phyloP scores from a whole-genome alignment of 2,113 vertebrate species.

The Piprites chloris region DNA sequence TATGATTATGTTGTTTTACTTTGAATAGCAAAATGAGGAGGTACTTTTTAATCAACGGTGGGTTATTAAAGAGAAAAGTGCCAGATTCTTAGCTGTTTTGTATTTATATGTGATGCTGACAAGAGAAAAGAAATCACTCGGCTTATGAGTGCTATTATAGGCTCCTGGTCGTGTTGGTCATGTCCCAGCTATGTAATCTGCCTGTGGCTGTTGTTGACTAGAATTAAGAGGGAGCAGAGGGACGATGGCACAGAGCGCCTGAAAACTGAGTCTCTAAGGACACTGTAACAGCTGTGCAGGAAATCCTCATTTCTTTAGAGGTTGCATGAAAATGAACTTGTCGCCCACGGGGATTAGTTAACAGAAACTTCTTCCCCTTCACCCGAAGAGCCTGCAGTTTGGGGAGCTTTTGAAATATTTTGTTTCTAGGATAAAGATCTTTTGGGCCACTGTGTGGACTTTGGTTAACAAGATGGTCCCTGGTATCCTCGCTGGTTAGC shows the following conservation, averaged over 20 bases:
- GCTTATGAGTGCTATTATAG: background rate
- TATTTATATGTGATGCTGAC: background rate
- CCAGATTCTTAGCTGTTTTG: background rate
- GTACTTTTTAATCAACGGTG: background rate
- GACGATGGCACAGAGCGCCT: background rate
- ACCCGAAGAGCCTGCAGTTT: background rate
- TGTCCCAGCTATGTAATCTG: background rate
- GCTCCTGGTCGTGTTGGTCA: background rate
- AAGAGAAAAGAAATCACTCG: background rate
- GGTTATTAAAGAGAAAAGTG: background rate
- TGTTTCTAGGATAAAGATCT: background rate
- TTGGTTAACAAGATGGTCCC: background rate
- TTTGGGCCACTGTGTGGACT: background rate
- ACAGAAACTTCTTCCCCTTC: background rate
- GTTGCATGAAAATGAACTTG: background rate
- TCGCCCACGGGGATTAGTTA: background rate
- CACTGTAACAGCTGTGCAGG: background rate
- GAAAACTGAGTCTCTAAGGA: background rate
- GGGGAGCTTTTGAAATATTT: background rate
- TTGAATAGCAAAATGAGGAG: background rate
- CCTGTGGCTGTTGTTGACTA: background rate
- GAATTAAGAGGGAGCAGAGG: background rate
- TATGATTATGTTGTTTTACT: background rate
- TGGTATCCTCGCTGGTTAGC: background rate
- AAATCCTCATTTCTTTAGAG: background rate